Evolutionary conservation across 2,797 vertebrate genomes (phyloP).

Genomic region (Basileuterus tristriatus): DNA sequence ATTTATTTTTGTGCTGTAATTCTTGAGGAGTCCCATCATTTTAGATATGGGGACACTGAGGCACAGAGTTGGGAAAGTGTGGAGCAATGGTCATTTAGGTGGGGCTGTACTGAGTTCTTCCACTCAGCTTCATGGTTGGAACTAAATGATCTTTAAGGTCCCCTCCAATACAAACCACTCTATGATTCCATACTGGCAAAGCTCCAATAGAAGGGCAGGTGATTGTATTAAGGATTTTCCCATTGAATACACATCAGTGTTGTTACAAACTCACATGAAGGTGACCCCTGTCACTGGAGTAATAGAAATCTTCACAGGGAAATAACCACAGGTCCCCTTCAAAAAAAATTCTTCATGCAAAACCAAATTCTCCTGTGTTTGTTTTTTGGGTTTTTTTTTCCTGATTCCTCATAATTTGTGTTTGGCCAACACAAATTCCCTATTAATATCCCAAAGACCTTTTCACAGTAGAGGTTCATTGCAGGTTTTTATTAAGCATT

Average conservation of each 20-base stretch:
- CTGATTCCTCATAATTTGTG: background rate
- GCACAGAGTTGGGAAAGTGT: background rate
- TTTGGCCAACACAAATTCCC: background rate
- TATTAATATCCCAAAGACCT: background rate
- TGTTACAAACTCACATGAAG: background rate
- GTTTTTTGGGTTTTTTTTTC: background rate
- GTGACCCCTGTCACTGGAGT: background rate
- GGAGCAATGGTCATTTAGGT: fast-evolving
- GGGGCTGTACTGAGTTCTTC: background rate
- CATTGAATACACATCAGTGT: fast-evolving
- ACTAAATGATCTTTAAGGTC: background rate
- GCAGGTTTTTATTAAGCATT: background rate
- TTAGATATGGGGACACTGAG: background rate
- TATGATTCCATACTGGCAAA: background rate
- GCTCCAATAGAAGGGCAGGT: background rate
- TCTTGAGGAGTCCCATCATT: background rate
- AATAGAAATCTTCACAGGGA: background rate
- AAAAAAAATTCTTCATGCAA: background rate
- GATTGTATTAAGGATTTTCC: background rate
- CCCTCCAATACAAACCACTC: background rate
- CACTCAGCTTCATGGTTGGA: background rate
- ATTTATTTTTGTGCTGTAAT: background rate
- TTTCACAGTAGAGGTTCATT: background rate
- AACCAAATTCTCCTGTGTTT: background rate
- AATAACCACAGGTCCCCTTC: background rate